Conservation (phyloP, 2,797 vertebrate species). For the Strix occidentalis region DNA sequence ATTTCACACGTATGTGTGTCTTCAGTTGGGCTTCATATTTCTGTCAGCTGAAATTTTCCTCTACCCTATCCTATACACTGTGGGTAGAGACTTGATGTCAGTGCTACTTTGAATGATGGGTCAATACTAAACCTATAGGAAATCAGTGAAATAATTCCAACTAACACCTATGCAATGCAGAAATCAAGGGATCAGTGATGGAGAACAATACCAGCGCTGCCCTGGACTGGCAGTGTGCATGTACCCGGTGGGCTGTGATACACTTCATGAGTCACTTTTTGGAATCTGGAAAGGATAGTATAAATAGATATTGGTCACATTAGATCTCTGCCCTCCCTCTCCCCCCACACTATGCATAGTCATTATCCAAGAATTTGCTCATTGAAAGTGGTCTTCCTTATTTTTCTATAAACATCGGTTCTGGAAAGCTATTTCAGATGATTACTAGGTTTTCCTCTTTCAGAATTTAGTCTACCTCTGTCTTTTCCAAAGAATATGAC, state of each 20-base stretch:
- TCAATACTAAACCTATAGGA: background rate
- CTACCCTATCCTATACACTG: background rate
- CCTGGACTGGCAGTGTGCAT: background rate
- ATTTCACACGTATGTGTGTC: background rate
- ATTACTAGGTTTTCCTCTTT: background rate
- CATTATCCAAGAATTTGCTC: background rate
- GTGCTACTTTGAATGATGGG: background rate
- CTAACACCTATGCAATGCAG: background rate
- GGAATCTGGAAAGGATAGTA: background rate
- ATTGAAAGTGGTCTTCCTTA: background rate
- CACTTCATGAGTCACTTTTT: background rate
- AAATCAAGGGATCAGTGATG: background rate
- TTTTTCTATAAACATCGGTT: background rate
- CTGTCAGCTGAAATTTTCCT: background rate
- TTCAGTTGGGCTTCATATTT: background rate
- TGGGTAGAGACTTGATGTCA: background rate
- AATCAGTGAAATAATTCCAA: background rate
- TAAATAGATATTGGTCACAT: background rate
- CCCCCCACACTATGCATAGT: background rate
- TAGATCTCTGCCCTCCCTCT: background rate
- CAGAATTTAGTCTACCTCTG: background rate
- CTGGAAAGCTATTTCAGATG: background rate
- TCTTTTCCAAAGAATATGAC: background rate
- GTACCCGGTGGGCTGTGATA: background rate
- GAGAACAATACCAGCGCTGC: background rate